Evolutionary conservation across 2,797 vertebrate genomes (phyloP).

Genomic region (Oryzias dopingdopingensis): DNA sequence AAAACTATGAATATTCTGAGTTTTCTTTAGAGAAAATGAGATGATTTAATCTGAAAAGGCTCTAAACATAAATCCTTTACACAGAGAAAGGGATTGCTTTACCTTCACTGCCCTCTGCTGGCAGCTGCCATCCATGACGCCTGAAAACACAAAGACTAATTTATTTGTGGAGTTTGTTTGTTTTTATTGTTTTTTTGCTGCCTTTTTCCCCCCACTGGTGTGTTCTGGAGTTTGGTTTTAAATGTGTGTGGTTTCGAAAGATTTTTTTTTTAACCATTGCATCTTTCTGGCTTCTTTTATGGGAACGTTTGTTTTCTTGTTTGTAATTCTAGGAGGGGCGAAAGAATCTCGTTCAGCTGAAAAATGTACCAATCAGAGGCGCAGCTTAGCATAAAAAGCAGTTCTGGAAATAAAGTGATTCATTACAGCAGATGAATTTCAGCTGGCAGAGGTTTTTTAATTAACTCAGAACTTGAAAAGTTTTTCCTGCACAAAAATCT

Average conservation of each 20-base stretch:
- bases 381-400: no score
- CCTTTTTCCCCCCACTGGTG: slow-evolving; percentile 27
- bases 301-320: slow-evolving; percentile 33
- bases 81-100: background rate
- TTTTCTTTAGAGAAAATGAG: background rate
- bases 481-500: background rate
- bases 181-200: slow-evolving; percentile 30
- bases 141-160: background rate
- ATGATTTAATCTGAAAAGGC: background rate
- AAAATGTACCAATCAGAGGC: no score
- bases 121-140: slow-evolving; percentile 4
- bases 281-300: background rate
- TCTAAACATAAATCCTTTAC: background rate
- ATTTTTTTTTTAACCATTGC: slow-evolving; percentile 4
- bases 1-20: background rate
- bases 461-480: background rate
- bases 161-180: slow-evolving; percentile 7
- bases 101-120: slow-evolving; percentile 40
- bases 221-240: slow-evolving; percentile 26
- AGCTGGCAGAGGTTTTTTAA: no score
- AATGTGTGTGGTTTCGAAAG: slow-evolving; percentile 16
- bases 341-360: no score
- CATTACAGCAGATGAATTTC: no score
- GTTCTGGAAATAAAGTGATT: no score
- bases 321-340: no score